Conservation (phyloP, 2,113 vertebrate species). For the Anseranas semipalmata region DNA sequence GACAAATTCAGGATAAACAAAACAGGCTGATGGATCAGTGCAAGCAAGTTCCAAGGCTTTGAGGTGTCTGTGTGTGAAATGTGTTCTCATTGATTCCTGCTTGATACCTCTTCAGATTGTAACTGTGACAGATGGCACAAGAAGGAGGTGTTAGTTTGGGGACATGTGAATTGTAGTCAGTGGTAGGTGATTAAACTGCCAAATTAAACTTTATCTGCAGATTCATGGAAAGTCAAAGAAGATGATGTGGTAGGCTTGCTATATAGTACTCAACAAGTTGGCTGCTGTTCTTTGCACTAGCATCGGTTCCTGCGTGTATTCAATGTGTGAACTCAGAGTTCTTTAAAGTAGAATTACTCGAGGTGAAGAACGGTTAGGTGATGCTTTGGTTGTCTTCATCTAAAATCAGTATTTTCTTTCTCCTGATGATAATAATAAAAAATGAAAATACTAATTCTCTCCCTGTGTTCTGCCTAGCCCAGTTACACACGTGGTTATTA, state of each 20-base stretch:
- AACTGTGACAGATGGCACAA: not conserved
- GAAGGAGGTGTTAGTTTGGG: constrained; percentile 12
- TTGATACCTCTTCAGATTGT: not conserved
- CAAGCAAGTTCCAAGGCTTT: not conserved
- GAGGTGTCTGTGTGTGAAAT: not conserved
- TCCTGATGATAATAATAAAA: not conserved
- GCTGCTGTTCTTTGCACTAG: not conserved
- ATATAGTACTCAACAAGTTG: not conserved
- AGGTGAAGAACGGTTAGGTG: not conserved
- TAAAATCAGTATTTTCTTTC: not conserved
- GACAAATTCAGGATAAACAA: constrained; percentile 11
- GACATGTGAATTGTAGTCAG: not conserved
- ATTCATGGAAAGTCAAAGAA: not conserved
- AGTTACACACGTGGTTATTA: not conserved
- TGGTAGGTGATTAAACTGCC: not conserved
- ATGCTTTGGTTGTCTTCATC: not conserved
- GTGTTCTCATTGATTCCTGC: not conserved
- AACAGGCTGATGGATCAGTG: not conserved
- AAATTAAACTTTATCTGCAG: not conserved
- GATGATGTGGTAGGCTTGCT: not conserved
- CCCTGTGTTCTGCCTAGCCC: not conserved
- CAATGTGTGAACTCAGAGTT: not conserved
- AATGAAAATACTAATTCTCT: not conserved
- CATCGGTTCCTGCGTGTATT: fast-evolving
- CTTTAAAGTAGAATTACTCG: not conserved